phyloP scores from a whole-genome alignment of 1,140 invertebrate genomes.

The Triops cancriformis region DNA sequence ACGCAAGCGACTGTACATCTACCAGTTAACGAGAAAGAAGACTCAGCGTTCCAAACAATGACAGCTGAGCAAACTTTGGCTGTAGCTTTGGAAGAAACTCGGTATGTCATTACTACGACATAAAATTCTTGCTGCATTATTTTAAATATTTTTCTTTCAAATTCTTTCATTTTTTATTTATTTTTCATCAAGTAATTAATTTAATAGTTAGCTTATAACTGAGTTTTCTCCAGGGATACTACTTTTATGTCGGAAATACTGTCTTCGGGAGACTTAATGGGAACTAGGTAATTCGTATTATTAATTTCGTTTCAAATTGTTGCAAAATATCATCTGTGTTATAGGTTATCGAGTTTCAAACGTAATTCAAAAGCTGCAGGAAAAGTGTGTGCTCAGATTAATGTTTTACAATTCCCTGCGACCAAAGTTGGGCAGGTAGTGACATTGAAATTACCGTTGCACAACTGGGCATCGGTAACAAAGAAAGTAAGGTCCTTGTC shows the following conservation, averaged over 20 bases:
- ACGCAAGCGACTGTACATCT: background rate
- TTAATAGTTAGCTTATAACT: too few relatives aligned
- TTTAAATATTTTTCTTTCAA: background rate
- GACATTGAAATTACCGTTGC: background rate
- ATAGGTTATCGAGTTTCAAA: background rate
- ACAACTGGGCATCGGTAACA: background rate
- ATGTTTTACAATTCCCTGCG: background rate
- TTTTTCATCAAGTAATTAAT: background rate
- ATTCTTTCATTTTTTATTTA: background rate
- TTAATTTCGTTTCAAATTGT: background rate
- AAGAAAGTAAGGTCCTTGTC: background rate
- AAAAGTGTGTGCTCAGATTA: background rate
- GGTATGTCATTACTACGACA: background rate
- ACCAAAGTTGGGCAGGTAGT: background rate
- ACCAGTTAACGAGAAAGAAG: background rate
- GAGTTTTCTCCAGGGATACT: background rate
- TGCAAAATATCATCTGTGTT: background rate
- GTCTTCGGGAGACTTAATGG: background rate
- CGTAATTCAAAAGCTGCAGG: background rate
- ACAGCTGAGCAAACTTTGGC: slow-evolving; percentile 8
- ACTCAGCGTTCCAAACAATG: background rate
- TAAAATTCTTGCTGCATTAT: background rate
- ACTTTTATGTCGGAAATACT: background rate
- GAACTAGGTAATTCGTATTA: background rate
- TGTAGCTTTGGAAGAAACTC: background rate